Percentiles rank a stretch among this genome's conserved stretches.
phyloP scores from a whole-genome alignment of 2,113 vertebrate species.

The Nettapus auritus region DNA sequence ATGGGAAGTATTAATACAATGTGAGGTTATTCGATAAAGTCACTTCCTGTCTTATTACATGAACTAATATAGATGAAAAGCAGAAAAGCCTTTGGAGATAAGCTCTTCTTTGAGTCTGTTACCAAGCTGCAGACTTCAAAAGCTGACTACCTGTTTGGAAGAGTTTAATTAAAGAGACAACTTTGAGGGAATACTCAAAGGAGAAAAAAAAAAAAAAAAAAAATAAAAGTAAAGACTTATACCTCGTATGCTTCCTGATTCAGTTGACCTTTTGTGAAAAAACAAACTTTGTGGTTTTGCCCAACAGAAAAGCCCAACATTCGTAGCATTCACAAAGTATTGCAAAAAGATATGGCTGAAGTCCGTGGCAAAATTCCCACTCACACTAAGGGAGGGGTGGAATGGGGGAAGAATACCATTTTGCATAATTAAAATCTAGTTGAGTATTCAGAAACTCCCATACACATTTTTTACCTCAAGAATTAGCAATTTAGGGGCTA shows the following conservation, averaged over 20 bases:
- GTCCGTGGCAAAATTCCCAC: neutral
- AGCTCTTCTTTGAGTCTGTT: neutral
- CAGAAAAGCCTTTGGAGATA: neutral
- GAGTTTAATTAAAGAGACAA: neutral
- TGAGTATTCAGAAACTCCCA: neutral
- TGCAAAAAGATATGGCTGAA: neutral
- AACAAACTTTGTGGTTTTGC: neutral
- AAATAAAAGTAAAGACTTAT: neutral
- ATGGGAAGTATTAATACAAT: neutral
- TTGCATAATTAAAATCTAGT: neutral
- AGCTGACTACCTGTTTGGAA: neutral
- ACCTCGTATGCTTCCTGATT: neutral
- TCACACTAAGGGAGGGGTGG: neutral
- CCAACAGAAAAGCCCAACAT: neutral
- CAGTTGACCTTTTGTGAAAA: neutral
- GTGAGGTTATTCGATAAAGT: neutral
- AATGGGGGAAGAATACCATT: neutral
- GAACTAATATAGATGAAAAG: neutral
- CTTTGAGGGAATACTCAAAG: neutral
- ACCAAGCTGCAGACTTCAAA: neutral
- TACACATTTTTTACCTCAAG: neutral
- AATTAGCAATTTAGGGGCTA: neutral
- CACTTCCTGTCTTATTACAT: neutral
- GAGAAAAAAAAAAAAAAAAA: neutral
- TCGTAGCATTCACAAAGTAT: rapidly evolving